Base-by-base conservation (phyloP, 2,888 invertebrate genomes). In the Leucophenga montana region DNA sequence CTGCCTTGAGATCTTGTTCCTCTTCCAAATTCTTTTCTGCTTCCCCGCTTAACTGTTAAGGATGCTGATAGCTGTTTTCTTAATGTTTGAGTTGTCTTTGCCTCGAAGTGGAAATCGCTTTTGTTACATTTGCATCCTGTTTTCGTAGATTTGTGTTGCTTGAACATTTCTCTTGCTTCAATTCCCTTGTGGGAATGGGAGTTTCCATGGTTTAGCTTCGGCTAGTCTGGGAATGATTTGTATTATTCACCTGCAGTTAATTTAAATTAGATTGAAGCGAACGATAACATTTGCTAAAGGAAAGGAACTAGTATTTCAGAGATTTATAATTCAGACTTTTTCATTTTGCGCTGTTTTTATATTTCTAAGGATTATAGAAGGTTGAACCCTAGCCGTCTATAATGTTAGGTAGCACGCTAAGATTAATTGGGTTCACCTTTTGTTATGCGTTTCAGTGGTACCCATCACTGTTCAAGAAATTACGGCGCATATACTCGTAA, bases 101-200 rank as follows among this genome's bases (percentile, higher is more conserved):
- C 39, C 39, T 61, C n/a, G 33, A 39, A 61, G 39, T 61, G 3
- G 39, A 39, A 61, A n/a, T 33, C 16, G 31, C n/a, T 61, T 66
- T 33, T 71, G 70, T 71, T 66, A 66, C 73, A 71, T 73, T 73
- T 73, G 73, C 73, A 73, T 73, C 73, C 73, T 73, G 73, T 73
- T 69, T 54, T 69, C 31, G 65, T 33, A 33, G 46, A 53, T 64
- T 20, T 69, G 73, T 46, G 65, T 31, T 39, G 39, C 18, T 31
- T 27, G 57, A n/a, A 27, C 4, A 31, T 57, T 57, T 57, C 18
- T 31, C 22, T 39, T 57, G 33, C 57, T 13, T 18, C 9, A 16
- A 33, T 27, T 39, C 39, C 39, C 31, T n/a, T 61, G 8, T 39
- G 16, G 61, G 16, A 18, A 61, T 61, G 61, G 18, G 61, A 61